phyloP scores from a whole-genome alignment of 2,797 vertebrate genomes.

The Alexandromys oeconomus region DNA sequence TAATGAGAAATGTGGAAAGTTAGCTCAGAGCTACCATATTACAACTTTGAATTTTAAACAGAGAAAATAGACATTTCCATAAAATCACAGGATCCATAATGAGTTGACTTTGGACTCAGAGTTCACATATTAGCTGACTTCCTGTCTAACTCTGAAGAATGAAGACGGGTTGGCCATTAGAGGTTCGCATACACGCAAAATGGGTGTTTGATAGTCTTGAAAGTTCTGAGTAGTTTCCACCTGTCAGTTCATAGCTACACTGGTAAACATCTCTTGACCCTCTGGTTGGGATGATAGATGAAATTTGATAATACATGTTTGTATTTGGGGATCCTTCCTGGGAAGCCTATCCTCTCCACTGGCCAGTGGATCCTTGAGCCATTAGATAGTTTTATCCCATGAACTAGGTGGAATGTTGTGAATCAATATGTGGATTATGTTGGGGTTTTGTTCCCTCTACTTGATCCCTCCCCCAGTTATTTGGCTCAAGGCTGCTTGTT shows the following conservation, averaged over 20 bases:
- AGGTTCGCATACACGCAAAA: not conserved
- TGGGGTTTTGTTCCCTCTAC: not conserved
- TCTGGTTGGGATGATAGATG: not conserved
- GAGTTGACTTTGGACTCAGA: not conserved
- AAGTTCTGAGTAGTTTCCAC: not conserved
- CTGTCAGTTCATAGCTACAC: not conserved
- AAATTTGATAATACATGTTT: not conserved
- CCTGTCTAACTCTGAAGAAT: no score
- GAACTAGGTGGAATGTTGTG: not conserved
- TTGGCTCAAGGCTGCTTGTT: not conserved
- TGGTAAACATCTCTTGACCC: not conserved
- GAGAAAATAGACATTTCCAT: not conserved
- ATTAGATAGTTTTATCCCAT: not conserved
- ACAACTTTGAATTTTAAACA: not conserved
- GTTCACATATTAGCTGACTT: not conserved
- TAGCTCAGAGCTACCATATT: not conserved
- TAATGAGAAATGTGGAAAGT: not conserved
- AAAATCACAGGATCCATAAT: not conserved
- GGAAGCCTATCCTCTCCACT: not conserved
- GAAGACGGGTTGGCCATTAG: not conserved
- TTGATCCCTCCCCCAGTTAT: not conserved
- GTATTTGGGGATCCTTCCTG: not conserved
- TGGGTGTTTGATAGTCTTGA: not conserved
- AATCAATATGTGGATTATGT: not conserved
- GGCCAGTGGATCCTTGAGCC: not conserved